Evolutionary conservation across 2,888 invertebrate genomes (phyloP).

Genomic region (Pristionchus exspectatus): DNA sequence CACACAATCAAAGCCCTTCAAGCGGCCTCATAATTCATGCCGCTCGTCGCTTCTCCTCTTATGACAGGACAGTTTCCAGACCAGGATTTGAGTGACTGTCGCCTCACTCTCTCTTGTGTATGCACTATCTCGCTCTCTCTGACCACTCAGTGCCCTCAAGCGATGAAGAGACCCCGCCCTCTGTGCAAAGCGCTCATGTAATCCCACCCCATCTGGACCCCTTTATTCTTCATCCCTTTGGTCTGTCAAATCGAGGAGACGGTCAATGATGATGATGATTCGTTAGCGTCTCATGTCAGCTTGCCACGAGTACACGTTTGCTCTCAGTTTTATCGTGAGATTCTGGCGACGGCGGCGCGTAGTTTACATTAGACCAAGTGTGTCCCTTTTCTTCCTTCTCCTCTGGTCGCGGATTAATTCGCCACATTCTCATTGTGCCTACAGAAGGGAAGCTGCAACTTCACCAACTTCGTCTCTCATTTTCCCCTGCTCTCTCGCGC

Average conservation of each 20-base stretch:
- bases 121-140: background rate
- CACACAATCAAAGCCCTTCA: background rate
- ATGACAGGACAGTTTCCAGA: slow-evolving; percentile 28
- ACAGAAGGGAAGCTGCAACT: background rate
- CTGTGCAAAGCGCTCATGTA: slow-evolving; percentile 18
- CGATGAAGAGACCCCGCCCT: background rate
- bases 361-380: slow-evolving; percentile 4
- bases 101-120: background rate
- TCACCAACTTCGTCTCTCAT: background rate
- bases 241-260: slow-evolving; percentile 1
- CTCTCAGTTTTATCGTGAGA: slow-evolving; percentile 31
- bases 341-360: background rate
- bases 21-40: slow-evolving; percentile 8
- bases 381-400: background rate
- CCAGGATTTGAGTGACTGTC: slow-evolving; percentile 30
- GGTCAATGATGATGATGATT: slow-evolving; percentile 5
- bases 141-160: background rate
- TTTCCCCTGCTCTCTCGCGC: background rate
- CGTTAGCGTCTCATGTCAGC: background rate
- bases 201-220: slow-evolving; percentile 48
- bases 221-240: slow-evolving; percentile 2
- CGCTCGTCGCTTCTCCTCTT: background rate
- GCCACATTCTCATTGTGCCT: slow-evolving; percentile 6
- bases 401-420: slow-evolving; percentile 41
- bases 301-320: slow-evolving; percentile 31